Base-by-base conservation (phyloP, 2,797 vertebrate genomes). In the Hippopotamyrus pictus region DNA sequence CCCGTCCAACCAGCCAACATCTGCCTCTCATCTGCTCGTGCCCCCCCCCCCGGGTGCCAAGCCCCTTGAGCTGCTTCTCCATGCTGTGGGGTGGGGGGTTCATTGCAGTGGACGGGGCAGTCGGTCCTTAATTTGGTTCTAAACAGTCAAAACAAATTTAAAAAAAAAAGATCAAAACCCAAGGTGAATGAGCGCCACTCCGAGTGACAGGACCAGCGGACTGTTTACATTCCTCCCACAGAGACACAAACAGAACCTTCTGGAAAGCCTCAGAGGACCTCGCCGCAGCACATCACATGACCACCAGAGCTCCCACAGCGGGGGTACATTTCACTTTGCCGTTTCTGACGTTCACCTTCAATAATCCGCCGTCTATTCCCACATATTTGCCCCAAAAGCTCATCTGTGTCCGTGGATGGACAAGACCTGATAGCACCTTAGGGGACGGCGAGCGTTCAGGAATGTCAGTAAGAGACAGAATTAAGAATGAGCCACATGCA, bases 221-320 rank as follows among this genome's bases (percentile, higher is more conserved):
- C 25, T 33, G 22, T 86, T 86, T 86, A 53, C 83, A 54, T 86
- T 86, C 83, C 83, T 86, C 17, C 11, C 48, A 33, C 50, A 41
- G 25, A 53, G 11, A 19, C n/a, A 86, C 85, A 86, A 54, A 37
- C 85, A 33, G 85, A 86, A 57, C 29, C 85, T 86, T 86, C 85
- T 37, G 51, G 85, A 41, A 12, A 9, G 17, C 50, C 25, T 54
- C 50, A 86, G 51, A 84, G 48, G 79, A 37, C 79, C n/a, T 4
- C 1, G 19, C 69, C 69, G 3, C 41, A 4, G 37, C 5, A 14
- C 14, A 3, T n/a, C 44, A 59, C 54, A 59, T 59, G 54, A 59
- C 41, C 44, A 79, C 73, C 76, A 8, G 46, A 46, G 44, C 79
- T 48, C 41, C 17, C 7, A 7, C 41, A 83, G n/a, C 14, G 5